Conservation (phyloP, 2,888 invertebrate genomes). For the Leptinotarsa haldemani region DNA sequence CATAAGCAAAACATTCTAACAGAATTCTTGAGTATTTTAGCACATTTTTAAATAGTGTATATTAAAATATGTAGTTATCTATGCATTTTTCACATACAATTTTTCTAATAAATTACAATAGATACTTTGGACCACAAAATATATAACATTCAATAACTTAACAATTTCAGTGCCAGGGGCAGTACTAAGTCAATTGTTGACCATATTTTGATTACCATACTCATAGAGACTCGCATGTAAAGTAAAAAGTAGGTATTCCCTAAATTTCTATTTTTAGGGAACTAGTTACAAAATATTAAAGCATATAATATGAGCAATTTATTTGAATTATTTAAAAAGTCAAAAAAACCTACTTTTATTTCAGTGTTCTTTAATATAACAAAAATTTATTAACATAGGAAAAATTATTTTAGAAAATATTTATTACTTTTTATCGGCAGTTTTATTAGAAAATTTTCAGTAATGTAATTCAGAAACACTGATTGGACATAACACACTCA, state of each 20-base stretch:
- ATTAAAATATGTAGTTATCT: conserved; percentile 7
- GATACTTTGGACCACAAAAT: conserved; percentile 20
- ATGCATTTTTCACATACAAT: conserved; percentile 6
- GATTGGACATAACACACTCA: background rate
- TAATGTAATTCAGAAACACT: background rate
- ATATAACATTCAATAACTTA: conserved; percentile 16
- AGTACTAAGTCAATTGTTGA: conserved; percentile 7
- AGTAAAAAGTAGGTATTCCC: background rate
- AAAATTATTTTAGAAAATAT: background rate
- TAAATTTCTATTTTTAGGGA: background rate
- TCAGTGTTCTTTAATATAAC: background rate
- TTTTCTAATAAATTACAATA: conserved; percentile 7
- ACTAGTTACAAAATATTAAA: conserved; percentile 8
- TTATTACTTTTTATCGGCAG: background rate
- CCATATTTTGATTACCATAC: conserved; percentile 5
- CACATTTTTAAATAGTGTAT: conserved; percentile 12
- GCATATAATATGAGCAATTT: conserved; percentile 15
- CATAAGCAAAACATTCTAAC: background rate
- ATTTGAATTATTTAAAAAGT: conserved; percentile 2
- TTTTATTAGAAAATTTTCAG: background rate
- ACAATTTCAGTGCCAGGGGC: conserved; percentile 3
- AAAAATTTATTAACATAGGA: background rate
- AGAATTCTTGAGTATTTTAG: conserved; percentile 9
- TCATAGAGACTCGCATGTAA: background rate
- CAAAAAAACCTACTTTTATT: background rate